These are phyloP conservation scores for Oikopleura albicans DNA, from an alignment of 23 tunicate species.

Conservation along the genomic window DNA sequence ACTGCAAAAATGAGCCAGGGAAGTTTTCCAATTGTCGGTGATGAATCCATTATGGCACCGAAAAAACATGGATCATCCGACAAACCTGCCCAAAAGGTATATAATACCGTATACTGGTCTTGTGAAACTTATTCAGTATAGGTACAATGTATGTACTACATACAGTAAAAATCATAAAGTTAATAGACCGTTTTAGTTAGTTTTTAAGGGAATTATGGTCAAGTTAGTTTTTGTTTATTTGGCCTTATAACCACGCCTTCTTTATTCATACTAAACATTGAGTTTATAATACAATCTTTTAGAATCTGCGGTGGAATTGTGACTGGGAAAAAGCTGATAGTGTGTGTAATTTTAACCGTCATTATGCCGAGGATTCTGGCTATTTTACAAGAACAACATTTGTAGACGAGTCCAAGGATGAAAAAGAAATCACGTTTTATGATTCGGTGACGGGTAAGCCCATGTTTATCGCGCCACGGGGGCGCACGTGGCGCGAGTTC, in stretches of 20 bases:
- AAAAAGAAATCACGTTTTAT: background rate
- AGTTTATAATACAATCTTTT: background rate
- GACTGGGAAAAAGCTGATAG: background rate
- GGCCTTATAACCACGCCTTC: too few relatives aligned
- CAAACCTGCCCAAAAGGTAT: background rate
- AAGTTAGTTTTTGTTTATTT: too few relatives aligned
- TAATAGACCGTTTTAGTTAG: too few relatives aligned
- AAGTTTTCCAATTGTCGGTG: slow-evolving; percentile 11
- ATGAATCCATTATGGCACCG: background rate
- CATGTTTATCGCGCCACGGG: background rate
- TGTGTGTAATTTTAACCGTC: background rate
- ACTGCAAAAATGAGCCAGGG: background rate
- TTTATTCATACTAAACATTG: too few relatives aligned
- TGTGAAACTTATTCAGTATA: too few relatives aligned
- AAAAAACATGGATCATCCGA: background rate
- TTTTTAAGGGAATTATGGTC: too few relatives aligned
- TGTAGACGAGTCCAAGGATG: background rate
- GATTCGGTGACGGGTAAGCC: slow-evolving; percentile 15
- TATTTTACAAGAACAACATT: background rate
- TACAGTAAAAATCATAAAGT: too few relatives aligned
- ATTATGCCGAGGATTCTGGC: background rate
- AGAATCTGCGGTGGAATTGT: background rate
- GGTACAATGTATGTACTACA: too few relatives aligned
- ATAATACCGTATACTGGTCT: too few relatives aligned
- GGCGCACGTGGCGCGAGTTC: background rate